A percentile compares a stretch with the other conserved stretches of the same genome.
Conservation (phyloP, 2,113 vertebrate species). For the Mesitornis unicolor region DNA sequence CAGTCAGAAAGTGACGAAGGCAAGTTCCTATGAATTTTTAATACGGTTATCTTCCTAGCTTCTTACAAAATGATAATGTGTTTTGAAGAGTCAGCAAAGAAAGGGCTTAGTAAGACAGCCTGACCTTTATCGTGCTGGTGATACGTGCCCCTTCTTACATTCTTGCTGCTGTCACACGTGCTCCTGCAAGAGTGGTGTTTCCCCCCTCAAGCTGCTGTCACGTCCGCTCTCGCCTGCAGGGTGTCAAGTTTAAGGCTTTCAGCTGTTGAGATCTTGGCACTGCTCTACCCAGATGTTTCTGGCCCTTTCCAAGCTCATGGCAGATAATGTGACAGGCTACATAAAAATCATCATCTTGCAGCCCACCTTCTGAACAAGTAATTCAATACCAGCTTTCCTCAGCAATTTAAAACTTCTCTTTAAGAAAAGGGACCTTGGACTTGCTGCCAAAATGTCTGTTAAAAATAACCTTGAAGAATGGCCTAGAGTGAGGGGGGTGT, state of each 20-base stretch:
- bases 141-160: rapidly evolving
- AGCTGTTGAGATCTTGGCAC: neutral
- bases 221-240: rapidly evolving
- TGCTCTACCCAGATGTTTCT: neutral
- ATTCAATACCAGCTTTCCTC: neutral
- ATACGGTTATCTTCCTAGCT: neutral
- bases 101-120: neutral
- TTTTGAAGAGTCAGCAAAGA: neutral
- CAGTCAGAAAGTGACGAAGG: neutral
- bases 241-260: neutral
- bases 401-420: neutral
- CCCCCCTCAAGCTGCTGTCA: neutral
- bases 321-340: neutral
- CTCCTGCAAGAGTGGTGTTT: rapidly evolving
- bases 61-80: rapidly evolving
- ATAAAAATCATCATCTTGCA: neutral
- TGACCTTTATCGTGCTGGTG: neutral
- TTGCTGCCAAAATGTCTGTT: neutral
- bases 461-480: neutral
- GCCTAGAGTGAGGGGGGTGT: neutral
- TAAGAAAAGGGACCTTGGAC: neutral
- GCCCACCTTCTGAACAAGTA: neutral
- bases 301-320: neutral
- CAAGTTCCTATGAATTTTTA: neutral
- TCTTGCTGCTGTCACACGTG: rapidly evolving